Evolutionary conservation across 2,113 vertebrate species (phyloP).

Genomic region (Chinchilla lanigera): DNA sequence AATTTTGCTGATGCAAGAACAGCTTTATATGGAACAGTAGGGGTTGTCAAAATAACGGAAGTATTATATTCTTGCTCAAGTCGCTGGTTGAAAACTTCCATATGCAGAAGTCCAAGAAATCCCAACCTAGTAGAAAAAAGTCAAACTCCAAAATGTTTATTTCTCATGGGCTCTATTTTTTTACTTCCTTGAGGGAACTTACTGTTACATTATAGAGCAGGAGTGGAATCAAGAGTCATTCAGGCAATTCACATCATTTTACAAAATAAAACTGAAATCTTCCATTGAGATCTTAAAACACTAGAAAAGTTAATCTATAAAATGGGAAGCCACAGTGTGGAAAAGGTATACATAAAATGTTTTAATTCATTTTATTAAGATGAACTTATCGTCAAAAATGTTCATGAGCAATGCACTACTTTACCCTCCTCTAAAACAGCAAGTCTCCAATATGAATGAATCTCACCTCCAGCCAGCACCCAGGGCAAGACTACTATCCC

Average conservation of each 20-base stretch:
- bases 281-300: constrained; percentile 2
- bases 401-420: not conserved
- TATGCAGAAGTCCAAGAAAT: constrained; percentile 97
- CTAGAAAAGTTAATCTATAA: constrained; percentile 33
- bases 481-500: constrained; percentile 95
- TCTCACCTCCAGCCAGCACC: constrained; percentile 98
- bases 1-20: constrained; percentile 93
- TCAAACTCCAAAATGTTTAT: constrained; percentile 5
- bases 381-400: constrained; percentile 30
- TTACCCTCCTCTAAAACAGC: not conserved
- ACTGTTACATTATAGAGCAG: not conserved
- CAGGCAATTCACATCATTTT: not conserved
- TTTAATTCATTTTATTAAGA: constrained; percentile 3
- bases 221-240: not conserved
- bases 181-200: constrained; percentile 29
- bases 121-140: constrained; percentile 89
- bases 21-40: constrained; percentile 97
- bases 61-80: constrained; percentile 97
- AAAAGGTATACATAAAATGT: not conserved
- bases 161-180: not conserved
- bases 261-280: constrained; percentile 33
- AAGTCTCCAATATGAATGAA: not conserved
- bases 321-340: not conserved
- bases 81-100: constrained; percentile 99
- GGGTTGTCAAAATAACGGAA: constrained; percentile 95